phyloP scores from a whole-genome alignment of 2,888 invertebrate genomes.

The Trilocha varians region DNA sequence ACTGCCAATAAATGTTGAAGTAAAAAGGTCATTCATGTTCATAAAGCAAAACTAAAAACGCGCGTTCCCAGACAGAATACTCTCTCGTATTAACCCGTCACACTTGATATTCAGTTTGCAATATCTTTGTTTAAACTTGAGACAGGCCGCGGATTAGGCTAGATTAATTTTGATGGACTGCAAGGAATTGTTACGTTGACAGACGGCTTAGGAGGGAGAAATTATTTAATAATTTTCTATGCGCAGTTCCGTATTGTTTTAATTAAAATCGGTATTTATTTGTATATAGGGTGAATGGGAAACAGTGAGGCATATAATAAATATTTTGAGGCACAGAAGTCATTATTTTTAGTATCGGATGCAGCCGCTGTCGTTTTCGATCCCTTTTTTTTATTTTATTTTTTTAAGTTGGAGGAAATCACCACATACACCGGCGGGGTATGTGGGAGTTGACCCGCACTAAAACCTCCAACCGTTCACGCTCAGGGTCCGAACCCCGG shows the following conservation, averaged over 20 bases:
- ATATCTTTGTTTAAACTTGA: slow-evolving; percentile 67
- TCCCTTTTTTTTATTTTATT: no score
- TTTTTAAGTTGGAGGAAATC: no score
- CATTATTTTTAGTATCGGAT: no score
- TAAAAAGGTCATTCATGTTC: not conserved
- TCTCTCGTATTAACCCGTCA: slow-evolving; percentile 24
- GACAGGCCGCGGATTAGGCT: slow-evolving; percentile 59
- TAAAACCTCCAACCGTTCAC: no score
- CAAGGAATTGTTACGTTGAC: slow-evolving; percentile 64
- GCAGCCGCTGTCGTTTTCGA: no score
- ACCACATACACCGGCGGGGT: no score
- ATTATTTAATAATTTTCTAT: slow-evolving; percentile 60
- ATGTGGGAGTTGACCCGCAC: no score
- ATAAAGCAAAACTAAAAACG: not conserved
- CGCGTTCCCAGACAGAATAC: slow-evolving; percentile 4
- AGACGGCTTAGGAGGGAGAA: slow-evolving; percentile 50
- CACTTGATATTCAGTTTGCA: slow-evolving; percentile 58
- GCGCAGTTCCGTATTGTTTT: slow-evolving; percentile 56
- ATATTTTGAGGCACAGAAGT: no score
- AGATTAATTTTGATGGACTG: slow-evolving; percentile 72
- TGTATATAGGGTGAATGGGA: slow-evolving; percentile 30
- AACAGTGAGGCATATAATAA: no score
- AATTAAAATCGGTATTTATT: slow-evolving; percentile 58
- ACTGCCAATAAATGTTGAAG: not conserved
- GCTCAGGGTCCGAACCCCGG: no score